Evolutionary conservation across 2,888 invertebrate genomes (phyloP).

Genomic region (Trypoxylon attenuatum): DNA sequence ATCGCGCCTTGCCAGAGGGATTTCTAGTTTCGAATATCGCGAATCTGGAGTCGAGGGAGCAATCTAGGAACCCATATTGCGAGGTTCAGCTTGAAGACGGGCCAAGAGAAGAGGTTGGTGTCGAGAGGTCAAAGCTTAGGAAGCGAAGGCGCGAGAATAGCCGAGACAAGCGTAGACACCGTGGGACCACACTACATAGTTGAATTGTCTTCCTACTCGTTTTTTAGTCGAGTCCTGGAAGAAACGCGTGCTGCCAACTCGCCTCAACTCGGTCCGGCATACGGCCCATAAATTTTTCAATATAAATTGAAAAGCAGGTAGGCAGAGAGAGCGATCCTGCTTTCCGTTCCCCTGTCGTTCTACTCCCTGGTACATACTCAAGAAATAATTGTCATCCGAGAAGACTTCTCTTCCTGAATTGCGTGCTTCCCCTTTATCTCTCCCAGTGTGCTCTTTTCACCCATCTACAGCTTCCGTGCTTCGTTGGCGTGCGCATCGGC

Average conservation of each 20-base stretch:
- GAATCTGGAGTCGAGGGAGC: not conserved
- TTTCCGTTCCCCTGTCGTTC: conserved; percentile 1
- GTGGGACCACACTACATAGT: conserved; percentile 21
- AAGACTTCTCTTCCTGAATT: conserved; percentile 36
- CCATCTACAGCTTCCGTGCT: not conserved
- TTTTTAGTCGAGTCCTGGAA: too few relatives aligned
- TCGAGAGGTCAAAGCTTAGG: too few relatives aligned
- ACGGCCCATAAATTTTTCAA: conserved; percentile 63
- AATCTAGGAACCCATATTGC: not conserved
- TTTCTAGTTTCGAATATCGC: not conserved
- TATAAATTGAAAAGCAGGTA: conserved; percentile 63
- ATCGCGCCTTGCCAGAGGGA: not conserved
- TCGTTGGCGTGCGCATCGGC: too few relatives aligned
- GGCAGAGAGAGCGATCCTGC: conserved; percentile 33
- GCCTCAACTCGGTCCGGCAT: too few relatives aligned
- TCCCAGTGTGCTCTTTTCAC: not conserved
- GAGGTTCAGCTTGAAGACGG: too few relatives aligned
- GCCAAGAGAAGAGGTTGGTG: too few relatives aligned
- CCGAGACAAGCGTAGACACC: conserved; percentile 22
- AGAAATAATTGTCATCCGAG: conserved; percentile 67
- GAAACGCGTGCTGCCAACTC: too few relatives aligned
- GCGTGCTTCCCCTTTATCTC: conserved; percentile 8
- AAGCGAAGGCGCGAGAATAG: conserved; percentile 40
- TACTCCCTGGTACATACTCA: conserved; percentile 43
- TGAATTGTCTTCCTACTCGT: conserved; percentile 20